phyloP scores from a whole-genome alignment of 2,888 invertebrate species.

The Rhabditoides inermis region DNA sequence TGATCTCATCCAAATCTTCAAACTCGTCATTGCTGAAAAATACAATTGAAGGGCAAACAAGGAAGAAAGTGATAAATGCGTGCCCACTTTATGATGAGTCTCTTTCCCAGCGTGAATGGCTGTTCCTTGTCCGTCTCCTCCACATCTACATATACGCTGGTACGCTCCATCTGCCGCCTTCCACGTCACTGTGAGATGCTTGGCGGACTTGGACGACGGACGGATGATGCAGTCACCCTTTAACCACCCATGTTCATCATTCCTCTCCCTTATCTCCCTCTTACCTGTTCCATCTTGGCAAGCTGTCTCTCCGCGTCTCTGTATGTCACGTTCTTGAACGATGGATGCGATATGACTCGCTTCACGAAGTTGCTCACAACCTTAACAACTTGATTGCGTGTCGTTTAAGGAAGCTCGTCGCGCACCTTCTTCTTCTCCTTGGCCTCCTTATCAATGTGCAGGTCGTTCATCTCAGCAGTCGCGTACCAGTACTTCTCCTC shows the following conservation, averaged over 20 bases:
- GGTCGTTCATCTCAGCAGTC: conserved; percentile 68
- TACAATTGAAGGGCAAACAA: background rate
- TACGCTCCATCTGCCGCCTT: conserved; percentile 87
- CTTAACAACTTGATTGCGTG: too few relatives aligned
- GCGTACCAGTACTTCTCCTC: conserved; percentile 55
- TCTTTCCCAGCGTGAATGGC: conserved; percentile 76
- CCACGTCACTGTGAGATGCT: conserved; percentile 96
- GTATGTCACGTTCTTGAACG: conserved; percentile 90
- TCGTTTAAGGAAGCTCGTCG: too few relatives aligned
- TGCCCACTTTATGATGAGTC: conserved; percentile 9
- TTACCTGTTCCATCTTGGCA: conserved; percentile 73
- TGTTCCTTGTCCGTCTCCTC: conserved; percentile 94
- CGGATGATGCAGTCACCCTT: conserved; percentile 64
- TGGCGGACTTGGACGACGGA: conserved; percentile 90
- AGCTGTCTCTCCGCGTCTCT: conserved; percentile 83
- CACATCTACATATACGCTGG: conserved; percentile 91
- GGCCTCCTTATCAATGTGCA: conserved; percentile 62
- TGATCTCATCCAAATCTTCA: conserved; percentile 97
- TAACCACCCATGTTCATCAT: too few relatives aligned
- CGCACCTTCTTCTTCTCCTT: conserved; percentile 70
- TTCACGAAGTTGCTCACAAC: conserved; percentile 53
- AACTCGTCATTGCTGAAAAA: conserved; percentile 63
- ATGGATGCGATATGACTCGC: conserved; percentile 87
- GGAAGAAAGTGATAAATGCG: background rate
- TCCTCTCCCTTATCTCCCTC: background rate